Evolutionary conservation across 2,113 vertebrate species (phyloP).

Genomic region (Phrynosoma blainvillii): DNA sequence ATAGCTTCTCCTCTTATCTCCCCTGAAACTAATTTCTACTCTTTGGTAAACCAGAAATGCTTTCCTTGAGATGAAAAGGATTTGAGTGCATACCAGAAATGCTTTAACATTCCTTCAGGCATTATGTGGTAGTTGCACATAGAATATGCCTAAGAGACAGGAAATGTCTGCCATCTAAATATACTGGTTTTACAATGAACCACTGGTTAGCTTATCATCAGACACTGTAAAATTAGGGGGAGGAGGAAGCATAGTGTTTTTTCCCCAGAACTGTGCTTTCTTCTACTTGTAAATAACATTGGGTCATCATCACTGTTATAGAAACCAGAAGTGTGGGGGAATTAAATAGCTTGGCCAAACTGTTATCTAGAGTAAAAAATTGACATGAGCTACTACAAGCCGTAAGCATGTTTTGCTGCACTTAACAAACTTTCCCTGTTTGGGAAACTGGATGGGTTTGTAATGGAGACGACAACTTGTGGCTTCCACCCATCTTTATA

Average conservation of each 20-base stretch:
- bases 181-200: neutral
- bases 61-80: conserved; percentile 55
- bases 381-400: conserved; percentile 6
- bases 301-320: neutral
- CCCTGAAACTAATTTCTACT: conserved; percentile 44
- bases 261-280: neutral
- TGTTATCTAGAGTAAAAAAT: neutral
- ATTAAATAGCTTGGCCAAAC: neutral
- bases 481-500: no score
- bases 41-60: conserved; percentile 41
- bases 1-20: neutral
- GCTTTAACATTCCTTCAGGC: conserved; percentile 51
- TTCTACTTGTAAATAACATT: neutral
- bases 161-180: neutral
- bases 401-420: conserved; percentile 15
- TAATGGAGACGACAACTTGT: neutral
- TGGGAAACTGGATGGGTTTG: neutral
- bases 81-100: conserved; percentile 53
- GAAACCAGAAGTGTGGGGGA: neutral
- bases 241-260: no score
- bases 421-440: neutral
- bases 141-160: neutral
- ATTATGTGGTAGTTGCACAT: conserved; percentile 28
- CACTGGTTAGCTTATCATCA: conserved; percentile 18
- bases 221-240: neutral